phyloP scores from a whole-genome alignment of 1,140 invertebrate genomes.

The Papilio aristodemus region DNA sequence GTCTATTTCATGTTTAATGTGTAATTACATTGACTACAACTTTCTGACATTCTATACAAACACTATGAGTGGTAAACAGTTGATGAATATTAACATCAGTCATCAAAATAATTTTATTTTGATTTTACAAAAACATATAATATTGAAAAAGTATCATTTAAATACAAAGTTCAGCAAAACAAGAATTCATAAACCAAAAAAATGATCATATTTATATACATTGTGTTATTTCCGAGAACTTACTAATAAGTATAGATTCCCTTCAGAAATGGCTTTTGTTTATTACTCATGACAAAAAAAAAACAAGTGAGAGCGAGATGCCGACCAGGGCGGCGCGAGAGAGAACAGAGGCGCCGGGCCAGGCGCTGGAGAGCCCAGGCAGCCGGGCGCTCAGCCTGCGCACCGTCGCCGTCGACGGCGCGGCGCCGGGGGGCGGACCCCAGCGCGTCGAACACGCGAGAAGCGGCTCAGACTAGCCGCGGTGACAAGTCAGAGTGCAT shows the following conservation, averaged over 20 bases:
- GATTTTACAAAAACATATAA: background rate
- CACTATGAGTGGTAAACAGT: background rate
- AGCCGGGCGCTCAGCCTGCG: slow-evolving; percentile 41
- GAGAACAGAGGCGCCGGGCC: slow-evolving; percentile 37
- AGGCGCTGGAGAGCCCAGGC: slow-evolving; percentile 37
- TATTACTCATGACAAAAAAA: slow-evolving; percentile 57
- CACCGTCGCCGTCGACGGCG: slow-evolving; percentile 45
- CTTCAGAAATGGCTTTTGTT: slow-evolving; percentile 49
- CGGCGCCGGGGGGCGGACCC: slow-evolving; percentile 51
- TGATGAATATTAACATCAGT: background rate
- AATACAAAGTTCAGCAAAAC: background rate
- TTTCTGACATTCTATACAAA: background rate
- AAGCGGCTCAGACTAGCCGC: slow-evolving; percentile 74
- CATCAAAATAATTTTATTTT: background rate
- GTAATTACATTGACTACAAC: background rate
- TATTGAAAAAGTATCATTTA: background rate
- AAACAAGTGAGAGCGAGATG: slow-evolving; percentile 47
- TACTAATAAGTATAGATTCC: slow-evolving; percentile 64
- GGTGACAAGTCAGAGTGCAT: slow-evolving; percentile 61
- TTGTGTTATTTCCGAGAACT: slow-evolving; percentile 51
- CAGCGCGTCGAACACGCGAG: slow-evolving; percentile 56
- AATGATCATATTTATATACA: slow-evolving; percentile 19
- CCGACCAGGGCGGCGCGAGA: slow-evolving; percentile 45
- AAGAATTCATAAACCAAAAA: background rate
- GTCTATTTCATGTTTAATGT: background rate